Conservation (phyloP, 1,140 invertebrate species). For the Arctopsyche grandis region DNA sequence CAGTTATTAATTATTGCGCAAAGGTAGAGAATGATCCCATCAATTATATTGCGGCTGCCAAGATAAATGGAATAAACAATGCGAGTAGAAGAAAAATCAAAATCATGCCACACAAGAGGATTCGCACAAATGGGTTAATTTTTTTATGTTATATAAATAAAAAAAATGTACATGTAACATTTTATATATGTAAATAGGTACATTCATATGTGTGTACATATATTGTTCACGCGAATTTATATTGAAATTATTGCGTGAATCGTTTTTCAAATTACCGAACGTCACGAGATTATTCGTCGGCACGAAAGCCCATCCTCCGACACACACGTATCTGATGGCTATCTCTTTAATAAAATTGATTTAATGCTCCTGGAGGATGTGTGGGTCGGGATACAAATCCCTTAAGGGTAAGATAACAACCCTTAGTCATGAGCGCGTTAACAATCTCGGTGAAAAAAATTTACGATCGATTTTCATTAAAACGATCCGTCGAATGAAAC, state of each 20-base stretch:
- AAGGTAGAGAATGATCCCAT: constrained; percentile 10
- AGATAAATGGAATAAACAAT: constrained; percentile 13
- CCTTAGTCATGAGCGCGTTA: constrained; percentile 19
- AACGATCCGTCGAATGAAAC: neutral
- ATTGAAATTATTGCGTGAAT: constrained; percentile 21
- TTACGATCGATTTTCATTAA: constrained; percentile 8
- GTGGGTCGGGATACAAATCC: constrained; percentile 37
- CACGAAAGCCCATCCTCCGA: constrained; percentile 2
- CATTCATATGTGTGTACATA: too few relatives aligned
- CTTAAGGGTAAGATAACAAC: constrained; percentile 41
- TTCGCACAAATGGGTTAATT: too few relatives aligned
- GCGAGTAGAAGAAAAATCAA: neutral
- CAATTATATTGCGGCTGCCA: constrained; percentile 1
- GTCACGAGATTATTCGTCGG: neutral
- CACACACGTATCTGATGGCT: constrained; percentile 25
- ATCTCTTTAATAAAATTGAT: constrained; percentile 45
- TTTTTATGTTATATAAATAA: too few relatives aligned
- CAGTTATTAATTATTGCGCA: constrained; percentile 7
- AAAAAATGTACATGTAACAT: too few relatives aligned
- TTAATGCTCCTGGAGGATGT: constrained; percentile 43
- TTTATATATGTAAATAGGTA: too few relatives aligned
- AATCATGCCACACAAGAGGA: neutral
- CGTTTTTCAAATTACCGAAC: neutral
- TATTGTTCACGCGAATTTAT: neutral
- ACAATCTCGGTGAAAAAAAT: constrained; percentile 27